Percentiles rank a stretch among this genome's conserved stretches.
Evolutionary conservation across 1,140 invertebrate species (phyloP).

Genomic region (Caenorhabditis inopinata): DNA sequence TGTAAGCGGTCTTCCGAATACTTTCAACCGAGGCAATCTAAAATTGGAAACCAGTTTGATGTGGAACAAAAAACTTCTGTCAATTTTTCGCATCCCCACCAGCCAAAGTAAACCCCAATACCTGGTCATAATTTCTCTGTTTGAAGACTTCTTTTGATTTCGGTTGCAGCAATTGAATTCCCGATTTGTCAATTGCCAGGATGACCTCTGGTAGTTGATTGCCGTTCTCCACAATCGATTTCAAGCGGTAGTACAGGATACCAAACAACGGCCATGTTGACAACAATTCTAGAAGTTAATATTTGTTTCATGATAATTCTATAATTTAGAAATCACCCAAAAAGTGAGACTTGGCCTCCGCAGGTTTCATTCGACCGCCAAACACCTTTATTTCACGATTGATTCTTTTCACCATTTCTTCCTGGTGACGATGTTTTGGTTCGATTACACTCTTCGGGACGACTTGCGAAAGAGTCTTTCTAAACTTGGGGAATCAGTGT

Average conservation of each 20-base stretch:
- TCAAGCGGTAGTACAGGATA: slow-evolving; percentile 94
- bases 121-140: slow-evolving; percentile 39
- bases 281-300: slow-evolving; percentile 74
- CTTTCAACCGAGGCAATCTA: slow-evolving; percentile 30
- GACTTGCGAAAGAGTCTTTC: slow-evolving; percentile 38
- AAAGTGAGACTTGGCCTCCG: slow-evolving; percentile 40
- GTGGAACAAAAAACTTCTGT: too few relatives aligned
- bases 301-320: slow-evolving; percentile 39
- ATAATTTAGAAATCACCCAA: slow-evolving; percentile 8
- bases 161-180: slow-evolving; percentile 14
- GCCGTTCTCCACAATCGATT: slow-evolving; percentile 60
- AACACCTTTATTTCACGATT: slow-evolving; percentile 12
- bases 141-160: not conserved
- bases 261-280: slow-evolving; percentile 93
- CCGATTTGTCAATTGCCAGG: slow-evolving; percentile 39
- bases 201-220: slow-evolving; percentile 42
- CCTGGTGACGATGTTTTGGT: slow-evolving; percentile 24
- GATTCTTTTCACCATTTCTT: slow-evolving; percentile 19
- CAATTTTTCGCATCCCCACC: too few relatives aligned
- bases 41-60: too few relatives aligned
- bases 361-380: slow-evolving; percentile 40
- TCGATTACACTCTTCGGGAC: slow-evolving; percentile 33
- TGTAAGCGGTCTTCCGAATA: not conserved
- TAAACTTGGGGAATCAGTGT: not conserved
- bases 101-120: not conserved